A percentile compares a stretch with the other conserved stretches of the same genome.
These are phyloP conservation scores for Gambusia affinis DNA, from an alignment of 2,113 vertebrate genomes.

Conservation along the genomic window DNA sequence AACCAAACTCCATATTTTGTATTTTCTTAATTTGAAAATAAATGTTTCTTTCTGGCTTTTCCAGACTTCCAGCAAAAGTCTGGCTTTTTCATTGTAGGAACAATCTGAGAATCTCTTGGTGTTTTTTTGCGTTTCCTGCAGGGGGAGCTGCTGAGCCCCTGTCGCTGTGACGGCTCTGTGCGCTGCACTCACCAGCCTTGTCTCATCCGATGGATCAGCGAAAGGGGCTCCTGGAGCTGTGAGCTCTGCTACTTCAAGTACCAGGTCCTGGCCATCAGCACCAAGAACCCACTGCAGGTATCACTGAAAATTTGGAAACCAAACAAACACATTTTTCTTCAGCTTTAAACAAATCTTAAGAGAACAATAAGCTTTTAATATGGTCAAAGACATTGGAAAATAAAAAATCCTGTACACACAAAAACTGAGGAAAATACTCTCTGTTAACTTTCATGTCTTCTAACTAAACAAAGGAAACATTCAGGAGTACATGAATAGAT, in stretches of 20 bases:
- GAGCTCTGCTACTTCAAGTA: constrained; percentile 96
- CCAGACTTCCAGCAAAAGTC: too few species aligned
- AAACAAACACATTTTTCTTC: background rate
- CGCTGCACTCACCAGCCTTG: constrained; percentile 93
- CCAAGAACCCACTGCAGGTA: constrained; percentile 95
- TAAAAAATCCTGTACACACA: background rate
- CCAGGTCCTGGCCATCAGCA: constrained; percentile 94
- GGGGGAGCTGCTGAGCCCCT: constrained; percentile 92
- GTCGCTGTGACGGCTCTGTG: constrained; percentile 89
- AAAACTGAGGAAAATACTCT: background rate
- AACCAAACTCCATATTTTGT: background rate
- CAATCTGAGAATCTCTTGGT: background rate
- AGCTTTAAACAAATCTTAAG: too few species aligned
- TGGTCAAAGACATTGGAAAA: background rate
- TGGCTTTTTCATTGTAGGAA: too few species aligned
- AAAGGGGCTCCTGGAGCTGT: constrained; percentile 93
- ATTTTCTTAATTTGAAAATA: background rate
- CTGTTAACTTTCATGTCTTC: background rate
- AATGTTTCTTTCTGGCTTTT: background rate
- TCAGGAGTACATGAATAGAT: background rate
- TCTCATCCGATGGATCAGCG: constrained; percentile 94
- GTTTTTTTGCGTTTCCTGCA: constrained; percentile 59
- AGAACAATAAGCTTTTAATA: too few species aligned
- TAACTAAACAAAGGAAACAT: background rate
- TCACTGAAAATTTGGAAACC: background rate